Conservation (phyloP, 2,797 vertebrate species). For the Cynodonichthys magdalenae region DNA sequence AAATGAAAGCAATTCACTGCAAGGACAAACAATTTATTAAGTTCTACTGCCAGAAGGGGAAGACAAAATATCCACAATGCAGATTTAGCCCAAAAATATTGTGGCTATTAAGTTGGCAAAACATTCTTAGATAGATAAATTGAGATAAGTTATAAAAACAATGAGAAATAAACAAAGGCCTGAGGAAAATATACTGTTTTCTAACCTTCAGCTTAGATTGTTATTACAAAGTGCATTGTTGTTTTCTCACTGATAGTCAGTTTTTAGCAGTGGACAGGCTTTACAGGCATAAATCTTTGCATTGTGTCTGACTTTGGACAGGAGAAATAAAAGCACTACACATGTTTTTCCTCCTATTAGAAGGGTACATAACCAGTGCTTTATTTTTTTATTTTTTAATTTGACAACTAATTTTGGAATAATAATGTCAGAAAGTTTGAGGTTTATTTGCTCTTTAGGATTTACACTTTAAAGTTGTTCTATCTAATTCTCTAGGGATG, state of each 20-base stretch:
- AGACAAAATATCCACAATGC: constrained; percentile 1
- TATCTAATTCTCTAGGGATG: not conserved
- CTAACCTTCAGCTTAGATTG: not conserved
- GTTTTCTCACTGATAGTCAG: not conserved
- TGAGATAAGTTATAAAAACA: not conserved
- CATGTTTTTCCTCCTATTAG: constrained; percentile 16
- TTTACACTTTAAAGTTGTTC: constrained; percentile 5
- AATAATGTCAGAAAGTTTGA: constrained; percentile 4
- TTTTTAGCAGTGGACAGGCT: constrained; percentile 6
- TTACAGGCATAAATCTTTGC: constrained; percentile 9
- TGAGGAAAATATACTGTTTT: not conserved
- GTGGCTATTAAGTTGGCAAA: not conserved
- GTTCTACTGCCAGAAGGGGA: not conserved
- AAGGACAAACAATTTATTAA: constrained; percentile 7
- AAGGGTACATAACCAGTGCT: constrained; percentile 56
- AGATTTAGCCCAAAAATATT: constrained; percentile 6
- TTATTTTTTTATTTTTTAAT: constrained; percentile 36
- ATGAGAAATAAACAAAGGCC: not conserved
- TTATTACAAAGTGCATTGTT: not conserved
- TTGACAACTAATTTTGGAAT: constrained; percentile 13
- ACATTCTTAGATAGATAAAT: not conserved
- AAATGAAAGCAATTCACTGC: not conserved
- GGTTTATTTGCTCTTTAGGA: constrained; percentile 6
- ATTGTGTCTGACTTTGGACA: constrained; percentile 21
- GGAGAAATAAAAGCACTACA: constrained; percentile 6